These are phyloP conservation scores for Cataglyphis rosenhaueri DNA, from an alignment of 2,888 invertebrate genomes.

Conservation along the genomic window DNA sequence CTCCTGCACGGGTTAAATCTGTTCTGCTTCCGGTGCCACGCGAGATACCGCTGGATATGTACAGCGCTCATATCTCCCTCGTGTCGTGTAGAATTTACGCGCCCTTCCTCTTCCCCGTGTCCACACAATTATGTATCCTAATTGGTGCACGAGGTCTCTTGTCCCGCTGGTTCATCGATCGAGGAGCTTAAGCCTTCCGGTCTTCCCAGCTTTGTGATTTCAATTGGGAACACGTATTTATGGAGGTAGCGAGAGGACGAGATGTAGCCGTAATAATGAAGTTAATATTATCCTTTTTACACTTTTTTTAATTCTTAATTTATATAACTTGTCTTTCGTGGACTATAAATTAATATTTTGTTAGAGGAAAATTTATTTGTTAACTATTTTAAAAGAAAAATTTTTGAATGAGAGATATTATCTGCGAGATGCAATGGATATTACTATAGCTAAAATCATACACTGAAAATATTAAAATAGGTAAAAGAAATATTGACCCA, in stretches of 20 bases:
- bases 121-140: conserved; percentile 50
- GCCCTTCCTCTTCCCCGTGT: conserved; percentile 20
- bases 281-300: not conserved
- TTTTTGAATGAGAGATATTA: not conserved
- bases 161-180: conserved; percentile 38
- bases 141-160: conserved; percentile 48
- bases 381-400: not conserved
- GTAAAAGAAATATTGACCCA: not conserved
- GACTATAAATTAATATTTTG: not conserved
- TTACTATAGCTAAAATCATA: not conserved
- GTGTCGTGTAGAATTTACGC: conserved; percentile 49
- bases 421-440: not conserved
- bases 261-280: not conserved
- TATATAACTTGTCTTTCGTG: not conserved
- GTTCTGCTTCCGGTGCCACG: conserved; percentile 65
- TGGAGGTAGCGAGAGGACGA: not conserved
- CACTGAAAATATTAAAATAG: not conserved
- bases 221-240: conserved; percentile 27
- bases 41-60: conserved; percentile 67
- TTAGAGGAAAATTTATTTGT: not conserved
- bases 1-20: conserved; percentile 71
- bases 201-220: conserved; percentile 5
- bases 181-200: conserved; percentile 10
- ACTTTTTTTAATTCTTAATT: not conserved
- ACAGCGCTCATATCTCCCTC: conserved; percentile 62